phyloP scores from a whole-genome alignment of 2,113 vertebrate species.

The Menidia beryllina region DNA sequence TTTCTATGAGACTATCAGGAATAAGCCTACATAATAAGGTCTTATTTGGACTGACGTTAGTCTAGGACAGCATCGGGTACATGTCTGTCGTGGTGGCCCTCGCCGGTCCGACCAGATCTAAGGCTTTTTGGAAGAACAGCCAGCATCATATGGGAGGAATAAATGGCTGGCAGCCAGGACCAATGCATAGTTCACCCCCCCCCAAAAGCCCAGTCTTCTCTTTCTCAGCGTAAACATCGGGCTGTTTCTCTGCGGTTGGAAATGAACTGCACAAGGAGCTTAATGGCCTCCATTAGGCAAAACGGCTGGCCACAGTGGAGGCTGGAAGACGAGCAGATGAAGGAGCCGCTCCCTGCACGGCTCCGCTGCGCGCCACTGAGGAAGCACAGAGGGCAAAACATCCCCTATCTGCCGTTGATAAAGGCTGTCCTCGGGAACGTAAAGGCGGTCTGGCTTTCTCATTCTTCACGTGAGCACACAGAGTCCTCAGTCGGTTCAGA shows the following conservation, averaged over 20 bases:
- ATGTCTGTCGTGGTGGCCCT: constrained; percentile 22
- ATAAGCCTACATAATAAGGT: neutral
- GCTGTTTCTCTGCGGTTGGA: no score
- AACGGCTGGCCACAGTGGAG: no score
- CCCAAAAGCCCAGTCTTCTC: neutral
- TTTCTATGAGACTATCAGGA: constrained; percentile 4
- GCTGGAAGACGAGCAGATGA: neutral
- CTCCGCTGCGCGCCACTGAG: neutral
- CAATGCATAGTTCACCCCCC: neutral
- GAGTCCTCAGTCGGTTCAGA: no score
- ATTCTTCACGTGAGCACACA: neutral
- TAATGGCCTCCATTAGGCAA: no score
- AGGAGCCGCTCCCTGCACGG: neutral
- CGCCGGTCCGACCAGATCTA: constrained; percentile 21
- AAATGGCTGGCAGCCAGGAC: constrained; percentile 29
- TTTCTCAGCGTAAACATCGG: neutral
- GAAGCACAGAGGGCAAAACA: neutral
- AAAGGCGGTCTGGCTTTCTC: neutral
- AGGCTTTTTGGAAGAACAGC: constrained; percentile 42
- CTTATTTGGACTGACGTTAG: constrained; percentile 35
- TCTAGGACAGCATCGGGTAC: constrained; percentile 29
- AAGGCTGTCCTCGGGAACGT: neutral
- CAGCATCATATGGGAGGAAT: constrained; percentile 21
- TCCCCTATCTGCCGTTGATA: neutral
- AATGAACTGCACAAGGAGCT: no score